A percentile compares a stretch with the other conserved stretches of the same genome.
Evolutionary conservation across 2,888 invertebrate species (phyloP).

Genomic region (Leptinotarsa rubiginosa): DNA sequence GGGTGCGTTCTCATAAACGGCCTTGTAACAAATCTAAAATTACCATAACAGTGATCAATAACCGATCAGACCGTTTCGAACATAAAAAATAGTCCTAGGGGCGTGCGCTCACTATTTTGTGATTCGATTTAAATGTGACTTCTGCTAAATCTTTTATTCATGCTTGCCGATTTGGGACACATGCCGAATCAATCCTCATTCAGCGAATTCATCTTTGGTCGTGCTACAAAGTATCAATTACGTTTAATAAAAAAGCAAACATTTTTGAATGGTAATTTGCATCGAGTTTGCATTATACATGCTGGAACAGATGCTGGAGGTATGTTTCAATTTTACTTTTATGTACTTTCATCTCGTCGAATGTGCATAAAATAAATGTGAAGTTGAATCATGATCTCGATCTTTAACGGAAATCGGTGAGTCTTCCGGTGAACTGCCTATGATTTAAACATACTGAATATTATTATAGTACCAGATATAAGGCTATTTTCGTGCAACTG

Average conservation of each 20-base stretch:
- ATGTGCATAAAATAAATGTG: not conserved
- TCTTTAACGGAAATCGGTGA: no score
- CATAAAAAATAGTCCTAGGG: conserved; percentile 59
- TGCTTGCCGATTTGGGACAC: conserved; percentile 57
- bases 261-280: conserved; percentile 36
- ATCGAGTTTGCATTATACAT: conserved; percentile 34
- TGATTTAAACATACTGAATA: no score
- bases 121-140: conserved; percentile 62
- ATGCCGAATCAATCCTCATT: conserved; percentile 48
- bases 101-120: conserved; percentile 59
- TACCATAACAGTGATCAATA: conserved; percentile 64
- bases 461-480: no score
- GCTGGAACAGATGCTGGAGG: conserved; percentile 28
- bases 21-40: conserved; percentile 64
- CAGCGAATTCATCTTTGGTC: conserved; percentile 30
- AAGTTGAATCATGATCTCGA: no score
- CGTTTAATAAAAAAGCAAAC: conserved; percentile 35
- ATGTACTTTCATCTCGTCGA: conserved; percentile 19
- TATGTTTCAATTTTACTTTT: conserved; percentile 15
- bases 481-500: no score
- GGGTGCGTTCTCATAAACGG: conserved; percentile 63
- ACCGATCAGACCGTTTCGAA: conserved; percentile 60
- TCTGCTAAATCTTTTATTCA: conserved; percentile 59
- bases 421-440: no score
- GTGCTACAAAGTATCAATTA: conserved; percentile 52